These are phyloP conservation scores for Phylloscopus trochiloides DNA, from an alignment of 2,113 vertebrate genomes.

Conservation along the genomic window DNA sequence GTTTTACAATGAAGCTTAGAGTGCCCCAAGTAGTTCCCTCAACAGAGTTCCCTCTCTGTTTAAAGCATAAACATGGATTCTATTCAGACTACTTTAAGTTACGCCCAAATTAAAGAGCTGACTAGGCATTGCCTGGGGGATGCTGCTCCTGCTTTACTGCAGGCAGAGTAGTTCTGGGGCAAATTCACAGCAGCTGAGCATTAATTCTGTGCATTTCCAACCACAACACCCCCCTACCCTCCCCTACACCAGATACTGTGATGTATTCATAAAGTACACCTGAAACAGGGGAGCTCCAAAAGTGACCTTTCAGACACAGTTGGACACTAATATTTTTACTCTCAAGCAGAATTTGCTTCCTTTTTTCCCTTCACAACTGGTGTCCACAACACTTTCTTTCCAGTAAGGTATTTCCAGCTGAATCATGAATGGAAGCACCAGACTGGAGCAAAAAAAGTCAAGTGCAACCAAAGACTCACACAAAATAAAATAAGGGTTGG, in stretches of 20 bases:
- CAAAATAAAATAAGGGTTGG: background rate
- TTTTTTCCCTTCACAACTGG: background rate
- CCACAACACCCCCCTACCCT: background rate
- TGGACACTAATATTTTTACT: background rate
- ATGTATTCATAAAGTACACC: too few relatives aligned
- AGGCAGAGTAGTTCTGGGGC: background rate
- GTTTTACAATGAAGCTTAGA: background rate
- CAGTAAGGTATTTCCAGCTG: background rate
- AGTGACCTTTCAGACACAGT: background rate
- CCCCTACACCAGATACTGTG: background rate
- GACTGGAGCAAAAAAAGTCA: background rate
- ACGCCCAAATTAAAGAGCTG: background rate
- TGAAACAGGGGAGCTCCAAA: background rate
- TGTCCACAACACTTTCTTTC: background rate
- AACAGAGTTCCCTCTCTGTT: background rate
- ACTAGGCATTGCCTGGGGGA: background rate
- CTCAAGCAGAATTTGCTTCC: background rate
- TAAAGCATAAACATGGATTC: background rate
- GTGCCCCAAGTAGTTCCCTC: background rate
- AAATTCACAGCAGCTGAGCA: fast-evolving
- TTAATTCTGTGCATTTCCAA: background rate
- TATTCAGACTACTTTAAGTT: background rate
- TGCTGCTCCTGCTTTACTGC: background rate
- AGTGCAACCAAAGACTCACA: background rate
- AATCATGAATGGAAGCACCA: background rate